phyloP scores from a whole-genome alignment of 2,797 vertebrate species.

The Crocidura indochinensis region DNA sequence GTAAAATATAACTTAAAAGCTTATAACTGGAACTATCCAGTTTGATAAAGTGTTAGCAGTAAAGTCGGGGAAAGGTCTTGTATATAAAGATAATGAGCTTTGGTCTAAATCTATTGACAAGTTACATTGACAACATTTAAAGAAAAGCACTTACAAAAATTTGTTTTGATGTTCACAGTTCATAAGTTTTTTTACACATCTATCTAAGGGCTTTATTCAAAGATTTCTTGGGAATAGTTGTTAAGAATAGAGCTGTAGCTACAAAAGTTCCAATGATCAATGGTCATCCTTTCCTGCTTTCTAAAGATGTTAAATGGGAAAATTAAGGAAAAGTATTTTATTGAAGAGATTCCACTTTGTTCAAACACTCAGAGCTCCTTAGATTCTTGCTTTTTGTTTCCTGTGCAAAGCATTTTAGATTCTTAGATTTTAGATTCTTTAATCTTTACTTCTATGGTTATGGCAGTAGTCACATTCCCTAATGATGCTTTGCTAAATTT shows the following conservation, averaged over 20 bases:
- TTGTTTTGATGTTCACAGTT: background rate
- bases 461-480: background rate
- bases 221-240: background rate
- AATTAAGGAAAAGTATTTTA: constrained; percentile 33
- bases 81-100: constrained; percentile 44
- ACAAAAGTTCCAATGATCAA: background rate
- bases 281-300: background rate
- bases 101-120: constrained; percentile 26
- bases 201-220: background rate
- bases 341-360: constrained; percentile 5
- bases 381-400: background rate
- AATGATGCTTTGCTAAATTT: background rate
- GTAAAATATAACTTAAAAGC: constrained; percentile 22
- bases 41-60: constrained; percentile 5
- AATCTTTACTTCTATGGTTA: background rate
- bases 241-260: background rate
- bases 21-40: constrained; percentile 26
- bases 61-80: background rate
- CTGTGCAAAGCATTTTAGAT: background rate
- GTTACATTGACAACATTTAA: constrained; percentile 13
- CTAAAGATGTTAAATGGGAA: background rate
- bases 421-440: background rate
- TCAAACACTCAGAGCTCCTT: background rate
- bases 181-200: background rate
- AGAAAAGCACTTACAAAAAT: constrained; percentile 1